Conservation (phyloP, 1,140 invertebrate genomes). For the Homarus americanus region DNA sequence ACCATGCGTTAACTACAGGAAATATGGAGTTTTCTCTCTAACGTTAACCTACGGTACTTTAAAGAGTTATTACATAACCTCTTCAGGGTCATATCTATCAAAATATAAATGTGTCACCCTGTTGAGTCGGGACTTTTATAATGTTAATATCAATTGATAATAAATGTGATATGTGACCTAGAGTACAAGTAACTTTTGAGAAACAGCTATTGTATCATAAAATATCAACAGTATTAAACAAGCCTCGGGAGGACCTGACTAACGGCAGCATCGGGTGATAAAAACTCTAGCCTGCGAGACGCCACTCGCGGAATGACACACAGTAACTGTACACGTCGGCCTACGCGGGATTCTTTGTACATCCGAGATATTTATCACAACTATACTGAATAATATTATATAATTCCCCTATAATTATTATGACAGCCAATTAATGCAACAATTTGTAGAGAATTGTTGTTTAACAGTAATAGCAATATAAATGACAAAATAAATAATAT, state of each 20-base stretch:
- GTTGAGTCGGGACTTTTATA: neutral
- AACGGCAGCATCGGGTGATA: neutral
- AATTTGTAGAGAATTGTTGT: neutral
- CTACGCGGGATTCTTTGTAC: neutral
- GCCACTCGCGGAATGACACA: neutral
- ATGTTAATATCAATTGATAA: neutral
- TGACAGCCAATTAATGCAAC: neutral
- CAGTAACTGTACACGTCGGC: neutral
- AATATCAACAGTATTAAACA: constrained; percentile 8
- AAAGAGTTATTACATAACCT: no score
- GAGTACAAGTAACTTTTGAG: neutral
- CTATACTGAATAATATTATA: neutral
- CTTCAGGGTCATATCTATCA: neutral
- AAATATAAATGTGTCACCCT: neutral
- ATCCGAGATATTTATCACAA: constrained; percentile 9
- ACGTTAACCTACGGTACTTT: no score
- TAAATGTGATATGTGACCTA: neutral
- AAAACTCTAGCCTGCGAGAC: neutral
- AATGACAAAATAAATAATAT: no score
- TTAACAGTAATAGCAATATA: no score
- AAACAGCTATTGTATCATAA: neutral
- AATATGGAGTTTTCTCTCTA: no score
- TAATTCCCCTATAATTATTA: neutral
- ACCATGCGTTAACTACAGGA: neutral
- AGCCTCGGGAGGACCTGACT: neutral